Evolutionary conservation across 2,113 vertebrate genomes (phyloP), one percentile per base, ranked within the genome.

Genomic region (Lagenorhynchus albirostris): DNA sequence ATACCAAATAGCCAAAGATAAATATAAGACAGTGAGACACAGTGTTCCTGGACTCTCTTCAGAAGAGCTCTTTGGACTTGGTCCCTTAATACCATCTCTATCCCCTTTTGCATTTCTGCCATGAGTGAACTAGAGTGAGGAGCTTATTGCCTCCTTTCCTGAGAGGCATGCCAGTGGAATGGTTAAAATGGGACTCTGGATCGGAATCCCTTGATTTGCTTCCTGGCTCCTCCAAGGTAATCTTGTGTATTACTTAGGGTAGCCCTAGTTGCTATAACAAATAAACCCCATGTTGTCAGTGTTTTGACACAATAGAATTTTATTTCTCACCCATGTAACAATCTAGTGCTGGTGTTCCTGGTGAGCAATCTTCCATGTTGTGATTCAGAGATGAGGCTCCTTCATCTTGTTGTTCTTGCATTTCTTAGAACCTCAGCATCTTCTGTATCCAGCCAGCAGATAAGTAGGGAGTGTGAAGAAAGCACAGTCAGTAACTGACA

Each of bases 371-470:
- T 73, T 89, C 33, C 44, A 21, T 70, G 29, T 25, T 53, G 44
- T 70, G 82, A 92, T 29, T 91, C 77, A 96, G 55, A 71, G 76
- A 36, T 50, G 13, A 29, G 55, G 8, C 73, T 63, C 47, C 81
- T 95, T 95, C 89, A 70, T 73, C 84, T 89, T 94, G 23, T 33
- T 8, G 41, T 44, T 95, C 76, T 70, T 89, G 15, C n/a, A 33
- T 79, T 38, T 93, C 29, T 36, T 80, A 38, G 81, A 94, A 63
- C 13, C 15, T 77, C 70, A 44, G 55, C 15, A 73, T 89, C 84
- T 91, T 94, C 79, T 89, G 36, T 14, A 80, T 80, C 58, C 17
- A 93, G n/a, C 53, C 76, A 91, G 36, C 8, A 68, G 38, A 10
- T 50, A 70, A 50, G 31, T n/a, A 67, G 80, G 41, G 41, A 80